Evolutionary conservation across 1,140 invertebrate genomes (phyloP), one percentile per base, ranked within the genome.

Genomic region (Drosophila subobscura): DNA sequence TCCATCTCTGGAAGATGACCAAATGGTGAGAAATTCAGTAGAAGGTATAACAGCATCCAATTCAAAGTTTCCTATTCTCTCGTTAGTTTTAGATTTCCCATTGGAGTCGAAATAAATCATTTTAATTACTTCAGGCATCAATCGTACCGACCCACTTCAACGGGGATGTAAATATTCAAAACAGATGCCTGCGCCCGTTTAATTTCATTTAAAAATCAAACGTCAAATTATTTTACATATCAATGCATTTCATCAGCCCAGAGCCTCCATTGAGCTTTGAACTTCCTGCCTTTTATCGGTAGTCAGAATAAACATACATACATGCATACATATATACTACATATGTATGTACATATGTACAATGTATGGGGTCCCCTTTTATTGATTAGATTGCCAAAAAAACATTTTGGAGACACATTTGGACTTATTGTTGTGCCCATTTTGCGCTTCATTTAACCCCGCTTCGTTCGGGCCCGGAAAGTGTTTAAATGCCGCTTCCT

Each of bases 141-240:
- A 42, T 54, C 27, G 8, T 23, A 22, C 12, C 23, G 16, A 29
- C 49, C 29, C 27, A 10, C 6, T 16, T 33, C 29, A 33, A 33
- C 3, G 29, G 42, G 49, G 16, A 47, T 42, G 29, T 12, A 61
- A 40, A 41, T 42, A 56, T 75, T 72, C 16, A 20, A 20, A 20
- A 20, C 16, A 20, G 16, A 20, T 20, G 0, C n/a, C 46, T 42
- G 22, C 65, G 70, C 70, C 47, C 76, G 49, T 85, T 86, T 85
- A 77, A 85, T 85, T 85, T 85, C 60, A 85, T 85, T 80, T 75
- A 77, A 74, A 77, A 80, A 86, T 80, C 72, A 77, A 85, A 86
- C 79, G 73, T 67, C 73, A 85, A 85, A 81, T 77, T 73, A 72
- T 67, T 85, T 85, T 68, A 81, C 81, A 85, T 85, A 85, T 86